Evolutionary conservation across 1,140 invertebrate genomes (phyloP).

Genomic region (Choristoneura fumiferana): DNA sequence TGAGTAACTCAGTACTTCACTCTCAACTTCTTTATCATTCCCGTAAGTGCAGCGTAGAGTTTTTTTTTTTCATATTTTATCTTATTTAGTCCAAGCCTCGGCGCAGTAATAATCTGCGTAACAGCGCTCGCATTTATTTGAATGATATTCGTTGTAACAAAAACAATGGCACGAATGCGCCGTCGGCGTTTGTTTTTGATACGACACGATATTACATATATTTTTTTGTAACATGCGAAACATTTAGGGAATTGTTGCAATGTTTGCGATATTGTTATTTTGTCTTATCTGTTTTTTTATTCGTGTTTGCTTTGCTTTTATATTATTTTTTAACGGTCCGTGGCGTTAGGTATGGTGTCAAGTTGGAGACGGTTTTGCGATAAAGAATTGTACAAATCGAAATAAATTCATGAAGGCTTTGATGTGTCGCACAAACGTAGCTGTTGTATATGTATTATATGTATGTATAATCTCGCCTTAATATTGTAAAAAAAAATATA

Average conservation of each 20-base stretch:
- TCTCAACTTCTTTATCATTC: too few relatives aligned
- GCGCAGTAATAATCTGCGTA: conserved; percentile 74
- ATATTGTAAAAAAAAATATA: too few relatives aligned
- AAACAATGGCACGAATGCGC: conserved; percentile 52
- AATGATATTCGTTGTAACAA: conserved; percentile 66
- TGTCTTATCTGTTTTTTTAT: conserved; percentile 37
- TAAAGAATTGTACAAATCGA: too few relatives aligned
- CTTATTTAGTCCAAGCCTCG: conserved; percentile 63
- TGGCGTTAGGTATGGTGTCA: too few relatives aligned
- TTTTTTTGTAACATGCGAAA: conserved; percentile 44
- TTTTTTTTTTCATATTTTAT: conserved; percentile 33
- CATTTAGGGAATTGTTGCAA: conserved; percentile 46
- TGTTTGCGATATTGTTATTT: conserved; percentile 37
- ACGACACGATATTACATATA: conserved; percentile 50
- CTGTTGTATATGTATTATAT: too few relatives aligned
- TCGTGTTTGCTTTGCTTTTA: background rate
- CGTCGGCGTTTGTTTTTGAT: conserved; percentile 47
- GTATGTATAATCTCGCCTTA: too few relatives aligned
- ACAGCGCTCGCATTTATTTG: conserved; percentile 72
- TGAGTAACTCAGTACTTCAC: too few relatives aligned
- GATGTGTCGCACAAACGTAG: too few relatives aligned
- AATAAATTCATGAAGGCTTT: too few relatives aligned
- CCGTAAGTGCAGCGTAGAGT: too few relatives aligned
- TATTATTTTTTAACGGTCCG: background rate
- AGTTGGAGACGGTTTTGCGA: too few relatives aligned